Conservation (phyloP, 1,140 invertebrate genomes). For the Listronotus bonariensis region DNA sequence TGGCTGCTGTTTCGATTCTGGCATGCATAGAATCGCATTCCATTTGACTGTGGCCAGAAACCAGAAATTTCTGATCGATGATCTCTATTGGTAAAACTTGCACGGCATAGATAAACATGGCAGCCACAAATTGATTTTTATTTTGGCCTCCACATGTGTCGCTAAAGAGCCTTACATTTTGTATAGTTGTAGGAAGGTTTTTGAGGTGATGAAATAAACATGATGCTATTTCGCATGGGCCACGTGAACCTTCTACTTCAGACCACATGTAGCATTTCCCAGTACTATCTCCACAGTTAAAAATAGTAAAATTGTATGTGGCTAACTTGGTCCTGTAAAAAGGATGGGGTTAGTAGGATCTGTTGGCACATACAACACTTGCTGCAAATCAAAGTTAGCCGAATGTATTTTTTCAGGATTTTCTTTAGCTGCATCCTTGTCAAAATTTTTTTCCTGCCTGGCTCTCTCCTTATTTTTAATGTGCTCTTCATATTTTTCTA, state of each 20-base stretch:
- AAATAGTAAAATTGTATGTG: constrained; percentile 11
- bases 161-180: constrained; percentile 1
- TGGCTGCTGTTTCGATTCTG: not conserved
- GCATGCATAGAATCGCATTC: constrained; percentile 2
- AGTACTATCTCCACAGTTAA: constrained; percentile 2
- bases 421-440: not conserved
- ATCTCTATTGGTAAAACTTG: not conserved
- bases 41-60: constrained; percentile 2
- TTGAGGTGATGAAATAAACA: constrained; percentile 9
- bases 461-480: not conserved
- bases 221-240: not conserved
- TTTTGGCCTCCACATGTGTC: constrained; percentile 7
- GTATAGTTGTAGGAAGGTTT: not conserved
- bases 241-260: constrained; percentile 1
- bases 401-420: not conserved
- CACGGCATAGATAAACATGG: no score
- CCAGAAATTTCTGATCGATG: constrained; percentile 1
- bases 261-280: constrained; percentile 6
- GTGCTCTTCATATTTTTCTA: not conserved
- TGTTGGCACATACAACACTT: constrained; percentile 12
- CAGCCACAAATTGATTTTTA: not conserved
- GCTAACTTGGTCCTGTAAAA: constrained; percentile 12
- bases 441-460: not conserved
- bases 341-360: constrained; percentile 11
- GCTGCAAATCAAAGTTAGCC: constrained; percentile 4